Evolutionary conservation across 2,113 vertebrate species (phyloP), one percentile per base, ranked within the genome.

Genomic region (Catharus bicknelli): DNA sequence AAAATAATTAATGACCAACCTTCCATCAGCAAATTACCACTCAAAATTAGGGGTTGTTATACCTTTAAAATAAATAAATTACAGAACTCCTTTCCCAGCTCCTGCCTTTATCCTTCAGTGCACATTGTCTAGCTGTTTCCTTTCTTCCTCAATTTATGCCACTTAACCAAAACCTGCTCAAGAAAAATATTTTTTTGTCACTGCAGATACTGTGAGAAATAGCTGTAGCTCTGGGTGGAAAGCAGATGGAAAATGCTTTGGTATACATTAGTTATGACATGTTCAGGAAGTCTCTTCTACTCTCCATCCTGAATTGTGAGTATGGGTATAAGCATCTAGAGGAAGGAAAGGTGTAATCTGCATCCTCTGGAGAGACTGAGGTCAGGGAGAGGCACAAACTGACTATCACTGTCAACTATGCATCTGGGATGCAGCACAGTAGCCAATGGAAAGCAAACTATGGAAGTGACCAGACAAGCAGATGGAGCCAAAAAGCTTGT

Each of bases 391-490:
- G 18, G 47, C 30, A 84, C 54, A 91, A 68, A 79, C 36, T 58
- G 50, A 57, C 72, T 77, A 38, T 81, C 70, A 75, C 62, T 87
- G 62, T 64, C 74, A 90, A 68, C 87, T 26, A 7, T 61, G 82
- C 81, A 87, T 76, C 85, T 82, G 78, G 63, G 42, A 92, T 34
- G 21, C 68, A 74, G 77, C 77, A 55, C 77, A 90, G 73, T n/a
- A 55, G 69, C 81, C 89, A 89, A 61, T 22, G 32, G 50, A 92
- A 94, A 86, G n/a, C 79, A 93, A 92, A 93, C 83, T 86, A 83
- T 83, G 51, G 30, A 92, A 94, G 70, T 79, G 91, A 95, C 90
- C 87, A 83, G 19, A 70, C 78, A 87, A 90, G 74, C 84, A 95
- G 87, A 94, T 87, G 57, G 48, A 95, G 77, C 61, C 84, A 94